Conservation (phyloP, 2,888 invertebrate genomes). For the Synanthedon vespiformis region DNA sequence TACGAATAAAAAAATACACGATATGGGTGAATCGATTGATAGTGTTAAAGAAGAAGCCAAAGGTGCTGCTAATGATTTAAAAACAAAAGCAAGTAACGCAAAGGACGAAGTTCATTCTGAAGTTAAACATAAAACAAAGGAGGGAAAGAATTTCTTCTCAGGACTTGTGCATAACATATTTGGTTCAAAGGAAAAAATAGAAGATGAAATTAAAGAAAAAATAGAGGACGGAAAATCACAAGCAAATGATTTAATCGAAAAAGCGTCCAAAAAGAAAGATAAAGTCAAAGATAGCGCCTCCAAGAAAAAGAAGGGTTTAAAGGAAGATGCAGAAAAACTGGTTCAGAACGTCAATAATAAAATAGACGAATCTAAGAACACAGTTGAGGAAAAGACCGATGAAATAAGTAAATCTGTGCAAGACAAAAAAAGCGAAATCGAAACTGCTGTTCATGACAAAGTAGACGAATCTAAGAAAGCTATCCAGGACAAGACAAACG, state of each 20-base stretch:
- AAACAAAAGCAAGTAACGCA: slow-evolving; percentile 22
- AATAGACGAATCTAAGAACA: slow-evolving; percentile 12
- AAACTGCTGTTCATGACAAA: slow-evolving; percentile 10
- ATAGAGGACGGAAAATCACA: slow-evolving; percentile 22
- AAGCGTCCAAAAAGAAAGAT: slow-evolving; percentile 41
- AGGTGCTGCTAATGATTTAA: slow-evolving; percentile 22
- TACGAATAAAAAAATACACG: slow-evolving; percentile 34
- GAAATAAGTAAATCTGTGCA: slow-evolving; percentile 24
- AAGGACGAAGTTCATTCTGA: slow-evolving; percentile 34
- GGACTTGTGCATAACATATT: slow-evolving; percentile 58
- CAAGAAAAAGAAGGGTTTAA: slow-evolving; percentile 35
- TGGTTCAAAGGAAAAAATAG: slow-evolving; percentile 58
- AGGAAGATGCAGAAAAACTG: slow-evolving; percentile 22
- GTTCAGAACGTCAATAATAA: slow-evolving; percentile 18
- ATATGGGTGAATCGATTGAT: slow-evolving; percentile 38
- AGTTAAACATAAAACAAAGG: slow-evolving; percentile 55
- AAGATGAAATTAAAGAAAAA: slow-evolving; percentile 49
- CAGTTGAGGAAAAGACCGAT: slow-evolving; percentile 23
- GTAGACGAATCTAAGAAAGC: slow-evolving; percentile 17
- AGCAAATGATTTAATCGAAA: slow-evolving; percentile 20
- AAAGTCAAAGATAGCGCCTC: slow-evolving; percentile 30
- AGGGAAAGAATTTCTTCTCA: slow-evolving; percentile 56
- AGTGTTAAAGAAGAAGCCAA: slow-evolving; percentile 36
- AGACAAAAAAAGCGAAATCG: slow-evolving; percentile 24
- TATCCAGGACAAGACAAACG: slow-evolving; percentile 16